phyloP scores from a whole-genome alignment of 2,113 vertebrate genomes.

The Octodon degus region DNA sequence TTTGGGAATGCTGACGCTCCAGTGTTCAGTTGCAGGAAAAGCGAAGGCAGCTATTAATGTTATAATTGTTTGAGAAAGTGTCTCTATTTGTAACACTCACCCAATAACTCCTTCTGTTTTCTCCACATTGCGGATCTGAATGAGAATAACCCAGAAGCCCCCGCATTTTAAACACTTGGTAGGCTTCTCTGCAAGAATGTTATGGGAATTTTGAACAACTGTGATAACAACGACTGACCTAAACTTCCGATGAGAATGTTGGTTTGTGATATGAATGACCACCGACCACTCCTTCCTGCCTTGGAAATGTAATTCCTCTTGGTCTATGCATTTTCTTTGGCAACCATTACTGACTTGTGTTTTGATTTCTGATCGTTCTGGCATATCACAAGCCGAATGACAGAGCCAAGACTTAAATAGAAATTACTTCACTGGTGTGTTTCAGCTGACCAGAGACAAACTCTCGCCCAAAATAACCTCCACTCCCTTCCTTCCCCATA shows the following conservation, averaged over 20 bases:
- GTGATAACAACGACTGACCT: not conserved
- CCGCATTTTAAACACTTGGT: not conserved
- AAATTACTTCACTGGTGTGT: slow-evolving; percentile 85
- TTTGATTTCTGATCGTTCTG: slow-evolving; percentile 84
- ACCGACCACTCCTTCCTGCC: not conserved
- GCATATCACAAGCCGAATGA: slow-evolving; percentile 73
- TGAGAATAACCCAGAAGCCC: not conserved
- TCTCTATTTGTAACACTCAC: not conserved
- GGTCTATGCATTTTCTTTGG: slow-evolving; percentile 55
- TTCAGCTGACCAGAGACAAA: slow-evolving; percentile 84
- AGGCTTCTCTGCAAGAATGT: not conserved
- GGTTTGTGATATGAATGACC: not conserved
- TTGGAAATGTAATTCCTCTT: not conserved
- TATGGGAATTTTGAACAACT: slow-evolving; percentile 35
- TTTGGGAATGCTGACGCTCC: slow-evolving; percentile 57
- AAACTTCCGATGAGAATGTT: not conserved
- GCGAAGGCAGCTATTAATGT: not conserved
- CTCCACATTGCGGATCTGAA: not conserved
- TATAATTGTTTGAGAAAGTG: slow-evolving; percentile 2
- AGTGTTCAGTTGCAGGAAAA: slow-evolving; percentile 59
- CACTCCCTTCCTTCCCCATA: slow-evolving; percentile 82
- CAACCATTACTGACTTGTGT: slow-evolving; percentile 54
- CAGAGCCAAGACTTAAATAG: slow-evolving; percentile 81
- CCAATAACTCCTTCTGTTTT: not conserved
- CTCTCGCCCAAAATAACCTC: slow-evolving; percentile 78